Evolutionary conservation across 2,888 invertebrate genomes (phyloP).

Genomic region (Nomada fucata): DNA sequence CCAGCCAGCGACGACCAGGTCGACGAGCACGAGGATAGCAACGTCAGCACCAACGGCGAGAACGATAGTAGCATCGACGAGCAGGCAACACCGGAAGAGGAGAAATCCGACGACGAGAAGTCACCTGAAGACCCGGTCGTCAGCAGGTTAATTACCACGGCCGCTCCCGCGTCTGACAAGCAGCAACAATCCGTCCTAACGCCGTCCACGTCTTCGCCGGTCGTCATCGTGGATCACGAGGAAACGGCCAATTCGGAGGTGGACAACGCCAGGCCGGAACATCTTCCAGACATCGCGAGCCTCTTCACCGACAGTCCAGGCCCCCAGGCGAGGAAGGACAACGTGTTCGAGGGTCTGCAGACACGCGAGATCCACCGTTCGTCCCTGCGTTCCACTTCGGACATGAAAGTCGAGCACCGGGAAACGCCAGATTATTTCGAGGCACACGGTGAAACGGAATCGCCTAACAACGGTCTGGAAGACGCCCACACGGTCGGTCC

Average conservation of each 20-base stretch:
- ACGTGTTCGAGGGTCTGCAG: constrained; percentile 80
- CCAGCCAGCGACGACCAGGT: constrained; percentile 74
- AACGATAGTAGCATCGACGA: constrained; percentile 57
- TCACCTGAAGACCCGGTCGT: constrained; percentile 76
- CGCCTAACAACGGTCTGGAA: constrained; percentile 75
- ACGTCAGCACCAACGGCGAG: constrained; percentile 53
- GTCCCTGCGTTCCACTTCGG: constrained; percentile 67
- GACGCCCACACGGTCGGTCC: constrained; percentile 86
- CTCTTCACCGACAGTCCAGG: constrained; percentile 86
- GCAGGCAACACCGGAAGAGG: constrained; percentile 63
- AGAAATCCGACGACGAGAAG: constrained; percentile 57
- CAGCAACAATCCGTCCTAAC: constrained; percentile 84
- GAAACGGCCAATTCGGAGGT: constrained; percentile 84
- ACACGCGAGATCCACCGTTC: constrained; percentile 79
- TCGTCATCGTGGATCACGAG: constrained; percentile 55
- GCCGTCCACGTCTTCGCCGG: constrained; percentile 86
- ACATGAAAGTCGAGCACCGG: constrained; percentile 73
- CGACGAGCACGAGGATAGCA: constrained; percentile 67
- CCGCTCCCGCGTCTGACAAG: constrained; percentile 68
- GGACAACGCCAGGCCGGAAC: constrained; percentile 84
- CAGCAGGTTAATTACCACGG: constrained; percentile 74
- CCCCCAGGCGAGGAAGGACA: constrained; percentile 75
- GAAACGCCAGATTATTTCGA: constrained; percentile 71
- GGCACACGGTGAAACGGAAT: constrained; percentile 67
- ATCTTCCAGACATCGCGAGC: constrained; percentile 87